phyloP scores from a whole-genome alignment of 2,888 invertebrate genomes.

The Steinernema scapterisci region DNA sequence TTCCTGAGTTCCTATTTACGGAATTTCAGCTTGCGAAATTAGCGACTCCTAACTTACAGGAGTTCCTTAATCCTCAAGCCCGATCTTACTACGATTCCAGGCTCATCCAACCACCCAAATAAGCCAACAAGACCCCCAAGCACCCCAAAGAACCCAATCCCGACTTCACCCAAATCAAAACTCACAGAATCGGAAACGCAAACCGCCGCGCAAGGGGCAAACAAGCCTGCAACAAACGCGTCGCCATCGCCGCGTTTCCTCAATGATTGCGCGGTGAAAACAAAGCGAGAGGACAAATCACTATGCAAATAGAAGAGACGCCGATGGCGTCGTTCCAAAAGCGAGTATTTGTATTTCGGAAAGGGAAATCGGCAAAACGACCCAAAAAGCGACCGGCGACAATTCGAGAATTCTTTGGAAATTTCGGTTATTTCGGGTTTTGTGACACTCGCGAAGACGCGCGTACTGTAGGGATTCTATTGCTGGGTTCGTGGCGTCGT shows the following conservation, averaged over 20 bases:
- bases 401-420: too few species aligned
- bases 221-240: slow-evolving; percentile 6
- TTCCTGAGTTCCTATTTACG: too few species aligned
- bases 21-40: too few species aligned
- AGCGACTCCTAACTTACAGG: too few species aligned
- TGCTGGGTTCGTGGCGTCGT: neutral
- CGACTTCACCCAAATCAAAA: too few species aligned
- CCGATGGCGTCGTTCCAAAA: slow-evolving; percentile 28
- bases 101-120: too few species aligned
- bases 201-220: neutral
- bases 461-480: neutral
- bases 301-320: slow-evolving; percentile 23
- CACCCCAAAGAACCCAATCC: too few species aligned
- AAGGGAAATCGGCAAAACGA: slow-evolving; percentile 12
- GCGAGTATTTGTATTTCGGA: slow-evolving; percentile 27
- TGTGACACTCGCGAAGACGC: neutral
- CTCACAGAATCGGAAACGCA: neutral
- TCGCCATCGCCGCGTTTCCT: neutral
- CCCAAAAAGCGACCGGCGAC: too few species aligned
- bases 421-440: neutral
- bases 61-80: too few species aligned
- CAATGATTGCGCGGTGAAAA: slow-evolving; percentile 29
- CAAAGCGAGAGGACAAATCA: slow-evolving; percentile 30
- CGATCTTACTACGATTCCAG: too few species aligned
- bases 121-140: too few species aligned